Evolutionary conservation across 2,888 invertebrate genomes (phyloP).

Genomic region (Periphyllus acericola): DNA sequence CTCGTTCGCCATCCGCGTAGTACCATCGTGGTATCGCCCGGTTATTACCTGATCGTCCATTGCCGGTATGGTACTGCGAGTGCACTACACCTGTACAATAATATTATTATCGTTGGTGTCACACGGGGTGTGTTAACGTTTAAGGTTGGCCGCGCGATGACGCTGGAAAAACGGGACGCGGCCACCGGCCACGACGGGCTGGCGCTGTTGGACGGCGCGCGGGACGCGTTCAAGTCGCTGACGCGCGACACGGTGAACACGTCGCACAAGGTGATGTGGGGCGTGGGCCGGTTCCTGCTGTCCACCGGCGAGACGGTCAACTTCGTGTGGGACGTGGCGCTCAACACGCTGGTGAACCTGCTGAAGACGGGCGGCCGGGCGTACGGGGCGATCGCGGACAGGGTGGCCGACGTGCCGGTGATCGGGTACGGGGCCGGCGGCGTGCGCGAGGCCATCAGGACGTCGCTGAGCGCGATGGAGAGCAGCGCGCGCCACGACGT

Average conservation of each 20-base stretch:
- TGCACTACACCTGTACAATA: too few species aligned
- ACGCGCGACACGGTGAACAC: neutral
- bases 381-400: neutral
- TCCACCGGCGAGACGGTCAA: slow-evolving; percentile 31
- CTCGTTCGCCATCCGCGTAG: too few species aligned
- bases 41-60: too few species aligned
- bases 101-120: too few species aligned
- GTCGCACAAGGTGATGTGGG: neutral
- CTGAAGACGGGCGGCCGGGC: slow-evolving; percentile 5
- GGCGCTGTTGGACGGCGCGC: neutral
- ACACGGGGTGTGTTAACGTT: too few species aligned
- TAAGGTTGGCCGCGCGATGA: neutral
- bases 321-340: slow-evolving; percentile 24
- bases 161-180: neutral
- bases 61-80: too few species aligned
- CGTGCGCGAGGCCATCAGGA: slow-evolving; percentile 5
- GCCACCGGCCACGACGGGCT: neutral
- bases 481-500: neutral
- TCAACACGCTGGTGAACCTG: neutral
- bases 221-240: neutral
- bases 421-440: slow-evolving; percentile 21
- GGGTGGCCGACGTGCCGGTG: neutral
- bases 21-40: too few species aligned
- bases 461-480: neutral
- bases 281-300: slow-evolving; percentile 3